Base-by-base conservation (phyloP, 2,888 invertebrate species). In the Eulithis testata region DNA sequence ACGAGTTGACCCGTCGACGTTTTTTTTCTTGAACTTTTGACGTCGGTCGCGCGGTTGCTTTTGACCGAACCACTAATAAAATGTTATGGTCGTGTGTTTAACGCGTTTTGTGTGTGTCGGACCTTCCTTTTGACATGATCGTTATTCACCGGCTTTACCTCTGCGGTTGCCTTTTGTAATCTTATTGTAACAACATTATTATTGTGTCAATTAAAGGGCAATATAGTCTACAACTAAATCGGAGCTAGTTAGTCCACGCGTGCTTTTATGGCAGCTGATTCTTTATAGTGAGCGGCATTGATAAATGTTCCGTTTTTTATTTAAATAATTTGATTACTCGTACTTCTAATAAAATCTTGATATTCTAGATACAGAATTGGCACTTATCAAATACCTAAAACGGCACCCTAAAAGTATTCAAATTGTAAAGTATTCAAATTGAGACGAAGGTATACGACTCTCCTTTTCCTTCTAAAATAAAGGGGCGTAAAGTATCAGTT, bases 11-110 rank as follows among this genome's bases (percentile, higher is more conserved):
- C 91, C 88, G 91, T 87, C 86, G 75, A 78, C 69, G 69, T 83
- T 89, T 87, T 88, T 87, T 88, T 88, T 78, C 85, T 88, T 91
- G 92, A 90, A 91, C 90, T 91, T 88, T 88, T 87, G 89, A 88
- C 86, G 90, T 86, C 86, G 89, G 86, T 86, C 87, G 81, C 86
- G 90, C 90, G 91, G 90, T 89, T 88, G 91, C 90, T 90, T 91
- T 92, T 90, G 91, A 90, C 93, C 88, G 86, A 84, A 83, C 87
- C 89, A 90, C 93, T 91, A 93, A 93, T 93, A 93, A 93, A 93
- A 93, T 90, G 90, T 93, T 93, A 93, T 91, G 90, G 90, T 90
- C 89, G 92, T 92, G 87, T 92, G 93, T 91, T 93, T 92, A 91
- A 91, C 92, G 91, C 91, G 88, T 87, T 90, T 89, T 89, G 85